These are phyloP conservation scores for Anolis sagrei DNA, from an alignment of 2,113 vertebrate genomes.

Conservation along the genomic window DNA sequence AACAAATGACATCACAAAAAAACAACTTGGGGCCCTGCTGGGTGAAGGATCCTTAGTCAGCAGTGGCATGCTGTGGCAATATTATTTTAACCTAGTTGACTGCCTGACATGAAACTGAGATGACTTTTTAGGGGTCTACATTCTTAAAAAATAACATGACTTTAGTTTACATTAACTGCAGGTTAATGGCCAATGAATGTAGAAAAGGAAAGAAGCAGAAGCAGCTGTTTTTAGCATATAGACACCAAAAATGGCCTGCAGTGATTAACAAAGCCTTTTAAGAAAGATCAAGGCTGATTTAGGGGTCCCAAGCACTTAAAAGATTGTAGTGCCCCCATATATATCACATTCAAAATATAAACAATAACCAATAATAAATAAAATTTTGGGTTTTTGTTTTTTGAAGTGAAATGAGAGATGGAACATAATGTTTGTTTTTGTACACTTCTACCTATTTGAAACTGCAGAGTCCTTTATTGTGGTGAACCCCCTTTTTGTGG, in stretches of 20 bases:
- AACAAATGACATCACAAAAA: constrained; percentile 9
- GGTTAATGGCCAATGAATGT: constrained; percentile 1
- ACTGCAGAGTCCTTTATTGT: too few relatives aligned
- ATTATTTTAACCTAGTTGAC: constrained; percentile 20
- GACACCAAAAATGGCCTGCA: not conserved
- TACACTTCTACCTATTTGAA: too few relatives aligned
- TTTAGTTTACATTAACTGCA: constrained; percentile 14
- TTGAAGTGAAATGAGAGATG: too few relatives aligned
- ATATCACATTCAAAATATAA: too few relatives aligned
- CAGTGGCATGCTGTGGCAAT: not conserved
- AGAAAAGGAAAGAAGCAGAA: not conserved
- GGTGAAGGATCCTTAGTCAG: not conserved
- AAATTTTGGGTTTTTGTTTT: too few relatives aligned
- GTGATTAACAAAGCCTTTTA: not conserved
- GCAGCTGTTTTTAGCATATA: not conserved
- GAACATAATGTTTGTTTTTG: too few relatives aligned
- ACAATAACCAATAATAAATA: too few relatives aligned
- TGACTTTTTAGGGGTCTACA: not conserved
- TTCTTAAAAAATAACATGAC: not conserved
- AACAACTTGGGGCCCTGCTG: not conserved
- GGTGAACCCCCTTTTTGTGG: too few relatives aligned
- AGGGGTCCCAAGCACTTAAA: too few relatives aligned
- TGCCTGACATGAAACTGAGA: constrained; percentile 1
- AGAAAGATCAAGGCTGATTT: too few relatives aligned
- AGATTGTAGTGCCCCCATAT: too few relatives aligned